Evolutionary conservation across 2,888 invertebrate species (phyloP), one percentile per base, ranked within the genome.

Genomic region (Dromius quadrimaculatus): DNA sequence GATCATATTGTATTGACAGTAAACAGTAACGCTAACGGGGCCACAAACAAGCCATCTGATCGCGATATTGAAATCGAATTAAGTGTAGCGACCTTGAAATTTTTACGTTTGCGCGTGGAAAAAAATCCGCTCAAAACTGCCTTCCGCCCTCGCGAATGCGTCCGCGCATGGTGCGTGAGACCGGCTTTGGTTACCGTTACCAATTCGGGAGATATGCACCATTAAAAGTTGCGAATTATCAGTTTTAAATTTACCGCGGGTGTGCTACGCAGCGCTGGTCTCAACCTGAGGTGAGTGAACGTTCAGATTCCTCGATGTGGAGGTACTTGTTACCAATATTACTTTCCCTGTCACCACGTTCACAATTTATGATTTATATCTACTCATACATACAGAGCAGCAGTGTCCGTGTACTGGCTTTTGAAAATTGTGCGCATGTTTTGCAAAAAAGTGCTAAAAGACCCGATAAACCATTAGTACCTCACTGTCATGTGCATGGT

Each of bases 251-350:
- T 65, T 38, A 36, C 65, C 8, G 47, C n/a, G 54, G 23, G 28
- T 22, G 41, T 23, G 15, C 5, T 23, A 23, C 19, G 54, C 6
- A n/a, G 28, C 8, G 50, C 50, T 8, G 15, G 50, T 13, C 28
- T 4, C 32, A 6, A 47, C 20, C 19, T 11, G 19, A 59, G 72
- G 72, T 73, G 71, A 71, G 70, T 57, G 64, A 66, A 74, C 74
- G 75, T 74, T 76, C 73, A 75, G 73, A 11, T 41, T 15, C 50
- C 8, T 3, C 59, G 5, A 32, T 32, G 32, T 32, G 32, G 77
- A 79, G 78, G 78, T 80, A 79, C 79, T 78, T 80, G 77, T 77
- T 78, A 76, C 77, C 80, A 79, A 79, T 78, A 80, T 78, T 80
- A 78, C 77, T 78, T 78, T 78, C 78, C 78, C 77, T 78, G 79